Evolutionary conservation across 2,113 vertebrate species (phyloP), one percentile per base, ranked within the genome.

Genomic region (Tyto alba): DNA sequence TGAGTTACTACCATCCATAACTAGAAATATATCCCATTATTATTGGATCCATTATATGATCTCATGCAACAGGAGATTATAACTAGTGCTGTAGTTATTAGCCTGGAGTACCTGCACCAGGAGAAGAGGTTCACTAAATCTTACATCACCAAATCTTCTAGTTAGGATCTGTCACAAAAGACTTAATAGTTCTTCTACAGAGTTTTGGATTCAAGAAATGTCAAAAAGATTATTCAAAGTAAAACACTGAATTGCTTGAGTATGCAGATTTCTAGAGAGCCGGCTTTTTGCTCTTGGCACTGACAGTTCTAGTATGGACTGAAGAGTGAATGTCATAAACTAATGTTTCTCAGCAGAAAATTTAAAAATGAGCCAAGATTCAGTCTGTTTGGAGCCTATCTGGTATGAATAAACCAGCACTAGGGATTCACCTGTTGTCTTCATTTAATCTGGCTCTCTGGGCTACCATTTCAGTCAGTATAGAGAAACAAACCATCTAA

Each of bases 181-280:
- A 34, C 47, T 79, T 69, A 66, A 45, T 26, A 88, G 78, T 40
- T 87, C 53, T 91, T 45, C 71, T 89, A 32, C 34, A 47, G 60
- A 81, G n/a, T 85, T 92, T 57, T 95, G 63, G 32, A 85, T 77
- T 68, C 41, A 74, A 79, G 34, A 95, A 94, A 85, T 66, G 94
- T 91, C 95, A 95, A 85, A 85, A 95, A 91, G 71, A 95, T 94
- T 96, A 95, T 76, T 85, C 59, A 77, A 80, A 96, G 55, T 85
- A 88, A 94, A 95, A 83, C 38, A 59, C 26, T 50, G 89, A 91
- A 89, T 66, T 83, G 71, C 91, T 91, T 63, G 78, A 76, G 81
- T 95, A 93, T 85, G 92, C 89, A 95, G 67, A 93, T 93, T 90
- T 91, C 55, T 36, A 73, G 84, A 73, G 57, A 88, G 38, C 81